Evolutionary conservation across 1,140 invertebrate genomes (phyloP), one percentile per base, ranked within the genome.

Genomic region (Hypsibius dujardini): DNA sequence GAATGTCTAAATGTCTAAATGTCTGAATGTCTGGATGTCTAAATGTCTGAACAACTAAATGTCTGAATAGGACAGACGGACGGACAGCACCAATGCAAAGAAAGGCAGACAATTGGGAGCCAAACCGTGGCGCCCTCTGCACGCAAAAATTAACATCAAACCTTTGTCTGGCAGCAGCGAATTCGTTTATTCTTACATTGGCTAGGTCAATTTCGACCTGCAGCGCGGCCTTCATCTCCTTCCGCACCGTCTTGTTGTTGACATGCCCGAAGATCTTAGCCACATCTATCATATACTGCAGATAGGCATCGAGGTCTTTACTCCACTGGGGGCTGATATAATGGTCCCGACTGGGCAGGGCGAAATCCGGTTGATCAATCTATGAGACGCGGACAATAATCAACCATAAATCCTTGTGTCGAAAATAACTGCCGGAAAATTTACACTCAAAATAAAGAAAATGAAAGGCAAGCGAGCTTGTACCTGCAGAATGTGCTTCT

Each of bases 401-500:
- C 28, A 28, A 28, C 28, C 28, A 28, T 28, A 28, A 28, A 28
- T 28, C 28, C 28, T 28, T 28, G 28, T 28, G 28, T 28, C 28
- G 28, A 28, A 28, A 28, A 28, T 28, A 28, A 28, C 28, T 28
- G 50, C 50, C 50, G 50, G 50, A n/a, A 56, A 56, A 56, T 56
- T 56, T 12, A 12, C 50, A 56, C 7, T 12, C n/a, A 56, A 56
- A 56, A 12, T 56, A 56, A 12, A 12, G n/a, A 56, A 56, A 56
- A 56, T 56, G 50, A 7, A 56, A 12, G 7, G 7, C 7, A 56
- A n/a, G 50, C 50, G n/a, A 56, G 50, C 15, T 71, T 71, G 72
- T 83, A 89, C 88, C 85, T 90, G 89, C 75, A 92, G 84, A 76
- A 92, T 89, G 82, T 91, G 89, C 73, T 84, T 83, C 46, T 87